These are phyloP conservation scores for Chionomys nivalis DNA, from an alignment of 2,113 vertebrate species.

Conservation along the genomic window DNA sequence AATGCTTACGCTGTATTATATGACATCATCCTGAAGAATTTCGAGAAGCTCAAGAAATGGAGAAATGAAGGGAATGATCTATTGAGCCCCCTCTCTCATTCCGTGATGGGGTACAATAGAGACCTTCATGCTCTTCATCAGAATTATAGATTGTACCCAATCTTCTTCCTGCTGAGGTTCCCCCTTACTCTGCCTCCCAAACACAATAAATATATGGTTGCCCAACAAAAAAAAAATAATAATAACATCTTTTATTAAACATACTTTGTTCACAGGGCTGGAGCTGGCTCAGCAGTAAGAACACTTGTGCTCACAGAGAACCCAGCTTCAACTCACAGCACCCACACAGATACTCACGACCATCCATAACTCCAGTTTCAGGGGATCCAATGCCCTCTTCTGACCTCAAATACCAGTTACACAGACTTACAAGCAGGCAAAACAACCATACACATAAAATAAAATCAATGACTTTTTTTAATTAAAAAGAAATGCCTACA, in stretches of 20 bases:
- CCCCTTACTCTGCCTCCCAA: constrained; percentile 41
- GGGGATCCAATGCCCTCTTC: background rate
- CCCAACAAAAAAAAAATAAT: too few species aligned
- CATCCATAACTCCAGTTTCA: background rate
- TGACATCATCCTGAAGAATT: constrained; percentile 94
- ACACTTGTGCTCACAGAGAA: too few species aligned
- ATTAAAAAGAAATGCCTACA: background rate
- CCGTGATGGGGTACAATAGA: background rate
- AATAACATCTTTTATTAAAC: background rate
- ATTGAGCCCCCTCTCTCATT: constrained; percentile 82
- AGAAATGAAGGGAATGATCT: constrained; percentile 93
- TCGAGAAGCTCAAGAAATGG: constrained; percentile 94
- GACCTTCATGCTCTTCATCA: background rate
- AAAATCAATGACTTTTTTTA: background rate
- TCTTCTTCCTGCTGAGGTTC: constrained; percentile 17
- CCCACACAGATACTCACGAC: background rate
- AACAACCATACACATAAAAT: background rate
- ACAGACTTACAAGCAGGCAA: background rate
- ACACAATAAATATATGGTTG: constrained; percentile 74
- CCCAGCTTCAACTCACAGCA: background rate
- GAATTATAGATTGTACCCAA: constrained; percentile 23
- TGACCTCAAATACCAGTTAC: background rate
- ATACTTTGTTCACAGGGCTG: background rate
- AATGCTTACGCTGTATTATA: constrained; percentile 92
- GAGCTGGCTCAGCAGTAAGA: background rate